Percentiles rank a stretch among this genome's conserved stretches.
Evolutionary conservation across 1,140 invertebrate species (phyloP).

Genomic region (Rhopalosiphum maidis): DNA sequence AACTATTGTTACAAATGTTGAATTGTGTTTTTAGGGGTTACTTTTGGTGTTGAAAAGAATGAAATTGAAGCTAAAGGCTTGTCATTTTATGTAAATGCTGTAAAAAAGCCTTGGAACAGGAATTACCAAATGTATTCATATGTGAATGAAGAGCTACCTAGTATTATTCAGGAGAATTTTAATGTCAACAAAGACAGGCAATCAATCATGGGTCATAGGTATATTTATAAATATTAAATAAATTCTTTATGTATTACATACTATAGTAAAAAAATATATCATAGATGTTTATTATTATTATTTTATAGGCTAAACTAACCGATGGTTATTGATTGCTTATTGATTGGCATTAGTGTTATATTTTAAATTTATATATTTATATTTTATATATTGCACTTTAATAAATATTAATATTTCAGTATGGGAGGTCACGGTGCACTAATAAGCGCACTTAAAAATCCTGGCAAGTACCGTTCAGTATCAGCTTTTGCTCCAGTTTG

Average conservation of each 20-base stretch:
- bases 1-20: neutral
- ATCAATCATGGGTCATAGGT: slow-evolving; percentile 89
- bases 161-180: slow-evolving; percentile 78
- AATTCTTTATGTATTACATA: neutral
- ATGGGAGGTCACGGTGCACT: slow-evolving; percentile 98
- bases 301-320: neutral
- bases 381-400: neutral
- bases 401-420: slow-evolving; percentile 65
- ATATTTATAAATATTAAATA: slow-evolving; percentile 55
- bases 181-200: slow-evolving; percentile 69
- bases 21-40: neutral
- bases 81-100: slow-evolving; percentile 95
- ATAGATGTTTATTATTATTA: neutral
- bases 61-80: slow-evolving; percentile 78
- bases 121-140: slow-evolving; percentile 98
- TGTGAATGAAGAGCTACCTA: slow-evolving; percentile 87
- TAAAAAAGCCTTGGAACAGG: slow-evolving; percentile 86
- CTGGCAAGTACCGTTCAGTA: slow-evolving; percentile 86
- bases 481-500: slow-evolving; percentile 97
- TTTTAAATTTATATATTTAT: neutral
- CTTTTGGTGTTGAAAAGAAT: slow-evolving; percentile 20
- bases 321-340: no score
- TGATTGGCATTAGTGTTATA: neutral
- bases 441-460: slow-evolving; percentile 90
- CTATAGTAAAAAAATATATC: neutral